Percentiles rank a stretch among this genome's conserved stretches.
Conservation (phyloP, 2,797 vertebrate species). For the Halcyon badia region DNA sequence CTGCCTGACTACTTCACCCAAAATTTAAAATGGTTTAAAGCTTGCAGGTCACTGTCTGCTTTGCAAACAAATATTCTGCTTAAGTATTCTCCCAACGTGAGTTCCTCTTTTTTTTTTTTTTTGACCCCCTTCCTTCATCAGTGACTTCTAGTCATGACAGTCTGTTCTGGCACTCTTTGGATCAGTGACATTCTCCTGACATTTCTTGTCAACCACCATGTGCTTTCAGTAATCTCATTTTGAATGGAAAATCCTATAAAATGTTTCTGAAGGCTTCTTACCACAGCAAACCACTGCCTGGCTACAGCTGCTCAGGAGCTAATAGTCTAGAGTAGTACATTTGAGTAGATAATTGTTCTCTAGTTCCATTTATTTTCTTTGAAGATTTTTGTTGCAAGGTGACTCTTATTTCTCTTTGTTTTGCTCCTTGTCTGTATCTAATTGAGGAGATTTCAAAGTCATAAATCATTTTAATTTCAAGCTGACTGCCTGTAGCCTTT, state of each 20-base stretch:
- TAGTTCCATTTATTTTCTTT: slow-evolving; percentile 9
- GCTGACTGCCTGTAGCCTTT: not conserved
- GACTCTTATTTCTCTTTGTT: not conserved
- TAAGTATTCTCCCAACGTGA: not conserved
- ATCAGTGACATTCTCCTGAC: not conserved
- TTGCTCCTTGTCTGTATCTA: not conserved
- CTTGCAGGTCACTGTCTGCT: not conserved
- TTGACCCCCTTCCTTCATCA: not conserved
- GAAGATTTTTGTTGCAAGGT: slow-evolving; percentile 2
- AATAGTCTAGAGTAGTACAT: not conserved
- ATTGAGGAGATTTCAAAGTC: slow-evolving; percentile 13
- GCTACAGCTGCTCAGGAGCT: not conserved
- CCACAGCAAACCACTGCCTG: not conserved
- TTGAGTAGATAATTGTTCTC: not conserved
- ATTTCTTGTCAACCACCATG: not conserved
- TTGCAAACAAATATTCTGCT: not conserved
- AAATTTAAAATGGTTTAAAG: not conserved
- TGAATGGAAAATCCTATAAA: slow-evolving; percentile 27
- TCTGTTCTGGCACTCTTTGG: not conserved
- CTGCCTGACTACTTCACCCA: not conserved
- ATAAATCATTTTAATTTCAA: not conserved
- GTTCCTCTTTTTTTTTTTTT: not conserved
- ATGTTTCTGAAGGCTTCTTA: slow-evolving; percentile 11
- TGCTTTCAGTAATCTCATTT: not conserved
- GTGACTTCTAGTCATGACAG: not conserved